Percentiles rank a stretch among this genome's conserved stretches.
Conservation (phyloP, 2,797 vertebrate genomes). For the Sternotherus odoratus region DNA sequence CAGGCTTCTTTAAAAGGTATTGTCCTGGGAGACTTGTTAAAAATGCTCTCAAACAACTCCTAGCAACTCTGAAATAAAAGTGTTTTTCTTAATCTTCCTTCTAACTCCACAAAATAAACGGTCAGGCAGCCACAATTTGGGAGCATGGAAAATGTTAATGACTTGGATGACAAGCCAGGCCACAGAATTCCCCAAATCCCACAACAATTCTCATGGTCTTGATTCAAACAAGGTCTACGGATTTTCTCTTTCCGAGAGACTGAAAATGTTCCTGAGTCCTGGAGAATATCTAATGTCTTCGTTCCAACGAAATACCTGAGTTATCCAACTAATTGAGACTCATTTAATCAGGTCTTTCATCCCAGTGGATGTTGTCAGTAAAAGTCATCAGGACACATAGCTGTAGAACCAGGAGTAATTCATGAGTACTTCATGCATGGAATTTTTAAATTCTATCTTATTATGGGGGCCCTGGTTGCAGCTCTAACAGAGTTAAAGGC, state of each 20-base stretch:
- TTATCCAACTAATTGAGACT: not conserved
- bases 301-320: not conserved
- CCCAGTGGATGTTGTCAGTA: not conserved
- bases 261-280: fast-evolving
- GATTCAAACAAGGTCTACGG: not conserved
- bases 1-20: not conserved
- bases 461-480: fast-evolving
- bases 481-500: not conserved
- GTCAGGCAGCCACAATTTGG: not conserved
- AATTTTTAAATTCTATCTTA: not conserved
- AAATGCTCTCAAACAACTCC: not conserved
- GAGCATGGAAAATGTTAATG: not conserved
- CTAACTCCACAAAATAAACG: not conserved
- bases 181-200: not conserved
- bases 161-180: not conserved
- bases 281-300: not conserved
- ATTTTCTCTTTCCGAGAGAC: not conserved
- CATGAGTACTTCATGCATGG: not conserved
- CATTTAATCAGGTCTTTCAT: not conserved
- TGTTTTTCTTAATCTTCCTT: slow-evolving; percentile 7
- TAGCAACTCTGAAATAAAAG: slow-evolving; percentile 2
- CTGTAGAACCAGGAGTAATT: not conserved
- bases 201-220: not conserved
- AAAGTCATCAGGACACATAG: fast-evolving
- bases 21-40: not conserved